Base-by-base conservation (phyloP, 2,888 invertebrate species). In the Zonitis immaculata region DNA sequence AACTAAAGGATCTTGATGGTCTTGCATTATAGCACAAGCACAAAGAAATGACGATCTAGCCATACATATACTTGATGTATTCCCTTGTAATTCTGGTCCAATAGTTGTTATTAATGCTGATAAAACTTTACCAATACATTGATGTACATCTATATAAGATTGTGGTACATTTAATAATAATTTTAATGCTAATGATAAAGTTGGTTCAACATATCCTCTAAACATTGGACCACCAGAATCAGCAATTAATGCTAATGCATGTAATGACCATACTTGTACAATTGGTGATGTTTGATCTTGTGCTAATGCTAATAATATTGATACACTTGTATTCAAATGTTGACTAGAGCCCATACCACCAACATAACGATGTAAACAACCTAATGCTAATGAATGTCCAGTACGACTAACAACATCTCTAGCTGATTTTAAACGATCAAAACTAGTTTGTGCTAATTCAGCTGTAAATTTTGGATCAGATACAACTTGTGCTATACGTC, bases 201-300 rank as follows among this genome's bases (percentile, higher is more conserved):
- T 90, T 0, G 95, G 93, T 71, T 99, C 98, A 14, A 98, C 96
- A 76, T 95, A 99, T 22, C 93, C 87, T 18, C 97, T 84, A 79
- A 99, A 99, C 95, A 99, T 97, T 0, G 99, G 98, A 0, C 99
- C 99, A 1, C 98, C 96, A 0, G 97, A 96, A 76, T 98, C 97
- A 3, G 95, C 96, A 55, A 99, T 91, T 58, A 98, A 82, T 0
- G 95, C 91, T 20, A 99, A 78, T 0, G 98, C 96, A 78, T 98
- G 95, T 11, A 99, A 79, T 0, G 98, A 90, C 98, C 98, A 99
- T 27, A 95, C 91, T 83, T 98, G 98, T n/a, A 97, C 91, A 57
- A 95, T 89, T 0, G 95, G 91, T 25, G 95, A 91, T 0, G 92
- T 88, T 49, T 87, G 85, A 73, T 98, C 98, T 76, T 97, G 96